Conservation (phyloP, 2,113 vertebrate genomes). For the Cebus imitator region DNA sequence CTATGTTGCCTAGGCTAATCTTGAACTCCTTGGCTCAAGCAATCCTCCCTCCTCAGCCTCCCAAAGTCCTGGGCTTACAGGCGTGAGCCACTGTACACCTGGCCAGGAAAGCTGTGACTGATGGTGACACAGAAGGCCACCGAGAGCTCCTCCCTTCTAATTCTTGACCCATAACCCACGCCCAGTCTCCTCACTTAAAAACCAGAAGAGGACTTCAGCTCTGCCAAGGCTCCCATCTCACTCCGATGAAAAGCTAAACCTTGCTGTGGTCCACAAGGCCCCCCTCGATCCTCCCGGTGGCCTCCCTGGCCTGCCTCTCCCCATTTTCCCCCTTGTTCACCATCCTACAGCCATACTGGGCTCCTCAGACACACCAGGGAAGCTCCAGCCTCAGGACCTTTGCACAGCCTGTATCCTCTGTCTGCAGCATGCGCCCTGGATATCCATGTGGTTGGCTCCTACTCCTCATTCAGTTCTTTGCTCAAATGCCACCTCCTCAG, state of each 20-base stretch:
- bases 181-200: background rate
- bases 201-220: background rate
- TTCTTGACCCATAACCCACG: background rate
- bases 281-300: accelerated
- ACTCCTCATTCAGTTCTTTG: background rate
- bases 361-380: background rate
- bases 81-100: background rate
- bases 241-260: background rate
- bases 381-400: background rate
- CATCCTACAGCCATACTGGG: background rate
- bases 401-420: background rate
- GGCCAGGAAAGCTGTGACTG: background rate
- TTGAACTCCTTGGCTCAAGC: background rate
- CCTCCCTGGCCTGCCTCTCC: background rate
- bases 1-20: background rate
- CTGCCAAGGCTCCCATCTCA: background rate
- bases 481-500: background rate
- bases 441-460: background rate
- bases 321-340: background rate
- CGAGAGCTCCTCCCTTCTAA: background rate
- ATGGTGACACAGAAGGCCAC: background rate
- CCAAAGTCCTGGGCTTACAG: background rate
- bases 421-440: background rate
- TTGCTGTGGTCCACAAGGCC: background rate
- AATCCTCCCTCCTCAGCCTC: background rate